Percentiles rank a stretch among this genome's conserved stretches.
Conservation (phyloP, 2,888 invertebrate species). For the Agrochola circellaris region DNA sequence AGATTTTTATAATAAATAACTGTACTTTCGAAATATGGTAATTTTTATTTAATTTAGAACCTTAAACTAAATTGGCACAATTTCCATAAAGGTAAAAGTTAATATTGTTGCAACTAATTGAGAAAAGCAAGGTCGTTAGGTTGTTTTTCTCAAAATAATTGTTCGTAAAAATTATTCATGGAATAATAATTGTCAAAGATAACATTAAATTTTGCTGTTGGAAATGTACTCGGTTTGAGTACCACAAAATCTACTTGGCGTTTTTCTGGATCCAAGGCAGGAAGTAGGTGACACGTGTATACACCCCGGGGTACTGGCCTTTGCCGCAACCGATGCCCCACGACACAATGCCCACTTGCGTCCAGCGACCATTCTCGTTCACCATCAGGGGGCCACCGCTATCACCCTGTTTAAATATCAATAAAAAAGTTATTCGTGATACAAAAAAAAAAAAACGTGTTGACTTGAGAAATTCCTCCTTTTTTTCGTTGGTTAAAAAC, state of each 20-base stretch:
- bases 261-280: constrained; percentile 97
- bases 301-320: constrained; percentile 97
- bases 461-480: too few species aligned
- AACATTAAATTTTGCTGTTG: constrained; percentile 41
- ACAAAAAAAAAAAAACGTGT: too few species aligned
- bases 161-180: constrained; percentile 68
- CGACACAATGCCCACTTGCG: constrained; percentile 96
- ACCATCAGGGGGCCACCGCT: constrained; percentile 97
- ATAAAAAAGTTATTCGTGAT: neutral
- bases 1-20: constrained; percentile 59
- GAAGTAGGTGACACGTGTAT: constrained; percentile 95
- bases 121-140: constrained; percentile 85
- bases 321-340: constrained; percentile 98
- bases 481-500: neutral
- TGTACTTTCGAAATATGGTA: constrained; percentile 42
- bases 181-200: constrained; percentile 63
- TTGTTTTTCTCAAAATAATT: constrained; percentile 90
- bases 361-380: constrained; percentile 94
- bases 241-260: constrained; percentile 89
- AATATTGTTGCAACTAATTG: constrained; percentile 80
- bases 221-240: constrained; percentile 15
- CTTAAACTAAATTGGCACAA: constrained; percentile 79
- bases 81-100: constrained; percentile 61
- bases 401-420: constrained; percentile 92
- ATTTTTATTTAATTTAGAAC: constrained; percentile 70